Evolutionary conservation across 1,140 invertebrate species (phyloP), one percentile per base, ranked within the genome.

Genomic region (Maconellicoccus hirsutus): DNA sequence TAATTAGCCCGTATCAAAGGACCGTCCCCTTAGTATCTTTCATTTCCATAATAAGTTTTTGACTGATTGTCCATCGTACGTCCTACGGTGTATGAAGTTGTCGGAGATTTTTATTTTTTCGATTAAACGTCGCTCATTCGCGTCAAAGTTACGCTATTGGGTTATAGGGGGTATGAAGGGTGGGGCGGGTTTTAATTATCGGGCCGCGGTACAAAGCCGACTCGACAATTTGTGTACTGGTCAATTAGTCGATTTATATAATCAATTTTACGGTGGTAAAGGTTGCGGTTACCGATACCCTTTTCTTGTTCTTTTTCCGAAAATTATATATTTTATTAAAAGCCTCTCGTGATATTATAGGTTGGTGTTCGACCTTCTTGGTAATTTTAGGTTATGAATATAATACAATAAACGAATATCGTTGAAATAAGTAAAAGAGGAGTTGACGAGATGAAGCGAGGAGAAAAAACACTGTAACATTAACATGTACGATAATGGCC

Each of bases 1-100:
- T 52, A 52, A 52, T 52, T 52, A 52, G n/a, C 42, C 42, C 42
- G 42, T 52, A 52, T 19, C 42, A 52, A 52, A 52, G 42, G 42
- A 52, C 42, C 42, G 42, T 19, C 16, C 42, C n/a, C n/a, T n/a
- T n/a, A 16, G 42, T 52, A 52, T 52, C 42, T 52, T 52, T 52
- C 42, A 52, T 52, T 52, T 52, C 42, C 42, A 52, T 52, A 52
- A 52, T 52, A 52, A 52, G 42, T 52, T 52, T 52, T 52, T 52
- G 42, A 52, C 42, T 52, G 42, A 52, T 52, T 16, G 42, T 14
- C 42, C 42, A 52, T 52, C 42, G 6, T 19, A 33, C 42, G 42
- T 2, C 16, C 2, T 16, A 52, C 42, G 42, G 2, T 19, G 6
- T 16, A 52, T 19, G n/a, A 16, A 52, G 42, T 52, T 52, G n/a